Percentiles rank a stretch among this genome's conserved stretches.
These are phyloP conservation scores for Peromyscus nudipes DNA, from an alignment of 2,797 vertebrate species.

Conservation along the genomic window DNA sequence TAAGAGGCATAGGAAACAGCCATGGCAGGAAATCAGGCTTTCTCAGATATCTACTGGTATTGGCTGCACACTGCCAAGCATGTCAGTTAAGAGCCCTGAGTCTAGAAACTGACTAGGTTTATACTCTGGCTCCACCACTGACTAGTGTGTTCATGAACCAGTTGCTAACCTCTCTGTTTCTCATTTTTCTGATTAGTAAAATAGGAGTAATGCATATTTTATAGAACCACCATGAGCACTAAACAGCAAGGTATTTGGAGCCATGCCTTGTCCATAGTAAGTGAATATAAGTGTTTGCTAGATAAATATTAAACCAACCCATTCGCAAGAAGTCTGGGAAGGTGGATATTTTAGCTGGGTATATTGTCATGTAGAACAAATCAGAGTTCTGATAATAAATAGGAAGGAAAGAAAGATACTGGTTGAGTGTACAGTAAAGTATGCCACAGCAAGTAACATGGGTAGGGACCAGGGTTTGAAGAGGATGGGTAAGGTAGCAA, in stretches of 20 bases:
- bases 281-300: neutral
- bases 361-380: neutral
- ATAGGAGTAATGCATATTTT: neutral
- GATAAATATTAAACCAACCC: neutral
- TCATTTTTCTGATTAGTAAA: neutral
- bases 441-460: neutral
- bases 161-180: neutral
- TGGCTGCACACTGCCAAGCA: neutral
- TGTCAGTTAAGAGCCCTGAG: neutral
- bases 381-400: neutral
- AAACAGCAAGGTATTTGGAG: neutral
- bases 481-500: neutral
- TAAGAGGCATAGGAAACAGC: neutral
- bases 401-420: neutral
- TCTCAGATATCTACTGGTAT: neutral
- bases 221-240: neutral
- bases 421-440: neutral
- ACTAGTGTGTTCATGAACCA: neutral
- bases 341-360: neutral
- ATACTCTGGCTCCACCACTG: neutral
- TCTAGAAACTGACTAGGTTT: neutral
- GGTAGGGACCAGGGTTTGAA: neutral
- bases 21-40: neutral
- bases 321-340: neutral
- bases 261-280: neutral